Evolutionary conservation across 2,113 vertebrate species (phyloP), one percentile per base, ranked within the genome.

Genomic region (Semicossyphus pulcher): DNA sequence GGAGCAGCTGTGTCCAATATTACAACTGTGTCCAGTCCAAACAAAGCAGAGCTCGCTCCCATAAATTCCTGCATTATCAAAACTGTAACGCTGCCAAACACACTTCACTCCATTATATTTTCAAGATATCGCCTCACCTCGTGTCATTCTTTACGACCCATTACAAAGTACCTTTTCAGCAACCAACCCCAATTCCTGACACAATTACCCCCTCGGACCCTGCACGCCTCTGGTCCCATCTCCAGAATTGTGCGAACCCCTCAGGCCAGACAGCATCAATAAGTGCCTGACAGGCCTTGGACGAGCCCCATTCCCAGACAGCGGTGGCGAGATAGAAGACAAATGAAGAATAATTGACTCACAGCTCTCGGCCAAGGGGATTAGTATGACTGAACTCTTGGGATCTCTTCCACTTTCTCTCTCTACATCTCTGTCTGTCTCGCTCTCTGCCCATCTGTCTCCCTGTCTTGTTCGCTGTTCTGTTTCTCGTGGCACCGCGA

Each of bases 341-440:
- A 92, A 92, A 93, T 89, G 85, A 89, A 91, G 89, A 91, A 92
- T 91, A 92, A 93, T 90, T 92, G 92, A 91, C 88, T 89, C 85
- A 5, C 84, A 83, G 88, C 87, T 88, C 86, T 87, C 63, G 31
- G 80, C 86, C 87, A 89, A 83, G 86, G 83, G 89, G 90, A 92
- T 91, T 92, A 93, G 86, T 85, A 81, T 83, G 86, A 84, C 84
- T 75, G 76, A 88, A 87, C 83, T 89, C 81, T 41, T 42, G 80
- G 76, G 87, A 88, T 78, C 74, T 68, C 74, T 78, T 81, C 78
- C 81, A 64, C 81, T 78, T 65, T 80, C 77, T 85, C 80, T 54
- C 71, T 56, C 66, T 91, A 85, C 49, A 72, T 85, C 80, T 81
- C 62, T 65, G 70, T 80, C 83, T 16, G 44, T 79, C 83, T 77